Conservation (phyloP, 2,797 vertebrate genomes). For the Enteromius unitaeniatus region DNA sequence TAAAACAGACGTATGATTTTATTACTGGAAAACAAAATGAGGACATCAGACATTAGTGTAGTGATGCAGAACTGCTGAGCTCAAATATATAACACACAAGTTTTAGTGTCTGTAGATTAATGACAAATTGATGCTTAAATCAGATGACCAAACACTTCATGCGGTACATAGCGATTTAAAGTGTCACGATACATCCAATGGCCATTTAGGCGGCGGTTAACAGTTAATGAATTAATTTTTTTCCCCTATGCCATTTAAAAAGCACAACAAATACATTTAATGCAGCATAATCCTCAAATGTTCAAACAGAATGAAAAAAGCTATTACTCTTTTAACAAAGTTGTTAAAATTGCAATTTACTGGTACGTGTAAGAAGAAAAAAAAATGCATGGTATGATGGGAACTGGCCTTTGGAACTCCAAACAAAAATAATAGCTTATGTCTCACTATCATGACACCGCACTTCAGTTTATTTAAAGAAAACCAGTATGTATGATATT, state of each 20-base stretch:
- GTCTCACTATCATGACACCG: conserved; percentile 25
- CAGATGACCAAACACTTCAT: conserved; percentile 7
- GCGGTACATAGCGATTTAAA: conserved; percentile 1
- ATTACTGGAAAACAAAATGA: conserved; percentile 72
- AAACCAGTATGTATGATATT: conserved; percentile 7
- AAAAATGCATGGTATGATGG: conserved; percentile 21
- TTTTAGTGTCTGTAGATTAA: conserved; percentile 42
- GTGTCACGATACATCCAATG: not conserved
- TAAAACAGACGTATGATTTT: conserved; percentile 64
- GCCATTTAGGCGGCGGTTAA: not conserved
- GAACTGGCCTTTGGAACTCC: conserved; percentile 54
- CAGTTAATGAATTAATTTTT: conserved; percentile 37
- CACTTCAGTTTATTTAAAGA: conserved; percentile 12
- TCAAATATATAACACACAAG: conserved; percentile 14
- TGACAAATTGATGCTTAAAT: not conserved
- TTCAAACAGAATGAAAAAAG: conserved; percentile 48
- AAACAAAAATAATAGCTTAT: conserved; percentile 18
- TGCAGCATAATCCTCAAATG: conserved; percentile 41
- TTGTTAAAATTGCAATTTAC: not conserved
- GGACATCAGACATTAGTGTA: conserved; percentile 80
- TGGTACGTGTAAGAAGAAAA: not conserved
- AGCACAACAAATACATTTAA: conserved; percentile 24
- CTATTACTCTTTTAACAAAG: conserved; percentile 9
- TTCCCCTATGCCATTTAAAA: conserved; percentile 63
- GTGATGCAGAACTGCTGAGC: conserved; percentile 57